Evolutionary conservation across 2,888 invertebrate species (phyloP), one percentile per base, ranked within the genome.

Genomic region (Cacoxenus indagator): DNA sequence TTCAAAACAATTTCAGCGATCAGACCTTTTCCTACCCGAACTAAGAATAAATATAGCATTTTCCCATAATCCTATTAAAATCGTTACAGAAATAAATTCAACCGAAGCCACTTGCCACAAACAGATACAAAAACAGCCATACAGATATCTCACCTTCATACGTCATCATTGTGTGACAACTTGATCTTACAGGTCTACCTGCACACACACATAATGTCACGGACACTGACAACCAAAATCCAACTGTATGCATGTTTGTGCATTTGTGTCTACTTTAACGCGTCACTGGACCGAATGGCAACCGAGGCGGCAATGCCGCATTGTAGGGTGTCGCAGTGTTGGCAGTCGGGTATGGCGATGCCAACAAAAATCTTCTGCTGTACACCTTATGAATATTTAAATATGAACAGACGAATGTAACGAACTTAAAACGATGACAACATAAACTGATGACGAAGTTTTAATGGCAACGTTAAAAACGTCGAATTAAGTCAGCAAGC

Each of bases 301-400:
- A 37, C 9, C 14, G 5, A 37, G 5, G 37, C 37, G 37, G 37
- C 14, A 5, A n/a, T n/a, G n/a, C n/a, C n/a, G n/a, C n/a, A n/a
- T n/a, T n/a, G n/a, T n/a, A n/a, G n/a, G n/a, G n/a, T n/a, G n/a
- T n/a, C n/a, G n/a, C n/a, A n/a, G n/a, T n/a, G n/a, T n/a, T n/a
- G n/a, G n/a, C n/a, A n/a, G n/a, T n/a, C n/a, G n/a, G n/a, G n/a
- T n/a, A n/a, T n/a, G n/a, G n/a, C n/a, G n/a, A n/a, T n/a, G n/a
- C n/a, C 80, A 71, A 72, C 74, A 81, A 73, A 71, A 64, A 71
- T 75, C 75, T 73, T 64, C 31, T 74, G 80, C 73, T 82, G 83
- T 75, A 83, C 81, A 80, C 83, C 82, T 83, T 83, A 73, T 83
- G 83, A 80, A 80, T 80, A 83, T 80, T 83, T 80, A 83, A 80